These are phyloP conservation scores for Lanius ludovicianus DNA, from an alignment of 2,113 vertebrate genomes.

Conservation along the genomic window DNA sequence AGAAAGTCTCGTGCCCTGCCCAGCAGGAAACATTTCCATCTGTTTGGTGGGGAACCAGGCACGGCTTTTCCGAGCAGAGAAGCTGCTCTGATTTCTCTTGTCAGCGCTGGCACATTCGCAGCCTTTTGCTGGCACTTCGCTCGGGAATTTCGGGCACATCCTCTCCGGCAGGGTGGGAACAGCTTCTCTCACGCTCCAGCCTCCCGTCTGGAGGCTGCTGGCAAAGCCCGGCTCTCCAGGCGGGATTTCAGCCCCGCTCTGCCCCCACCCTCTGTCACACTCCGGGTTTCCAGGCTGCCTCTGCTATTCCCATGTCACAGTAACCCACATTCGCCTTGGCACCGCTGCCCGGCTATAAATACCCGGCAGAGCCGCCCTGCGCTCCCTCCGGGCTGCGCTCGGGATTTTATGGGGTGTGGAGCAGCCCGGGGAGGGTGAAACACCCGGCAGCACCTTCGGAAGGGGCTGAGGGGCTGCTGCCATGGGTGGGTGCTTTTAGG, in stretches of 20 bases:
- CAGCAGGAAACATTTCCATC: background rate
- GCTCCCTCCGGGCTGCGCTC: background rate
- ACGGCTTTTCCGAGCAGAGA: background rate
- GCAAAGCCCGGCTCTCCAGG: background rate
- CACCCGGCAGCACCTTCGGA: background rate
- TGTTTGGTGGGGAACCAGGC: background rate
- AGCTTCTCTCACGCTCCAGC: background rate
- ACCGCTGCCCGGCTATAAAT: constrained; percentile 20
- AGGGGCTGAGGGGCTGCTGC: background rate
- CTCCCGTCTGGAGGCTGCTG: background rate
- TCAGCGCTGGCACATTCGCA: background rate
- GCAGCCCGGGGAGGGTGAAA: background rate
- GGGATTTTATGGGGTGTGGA: background rate
- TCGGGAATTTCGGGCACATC: constrained; percentile 2
- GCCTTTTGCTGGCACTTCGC: background rate
- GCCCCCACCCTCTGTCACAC: background rate
- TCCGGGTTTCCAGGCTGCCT: background rate
- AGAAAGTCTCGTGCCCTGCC: background rate
- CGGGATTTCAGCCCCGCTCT: background rate
- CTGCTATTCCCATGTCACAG: constrained; percentile 9
- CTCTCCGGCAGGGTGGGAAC: background rate
- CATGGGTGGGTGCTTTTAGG: background rate
- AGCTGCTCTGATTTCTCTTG: background rate
- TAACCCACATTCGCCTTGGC: constrained; percentile 60
- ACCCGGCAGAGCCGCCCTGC: background rate